Base-by-base conservation (phyloP, 2,888 invertebrate genomes). In the Metacarcinus magister region DNA sequence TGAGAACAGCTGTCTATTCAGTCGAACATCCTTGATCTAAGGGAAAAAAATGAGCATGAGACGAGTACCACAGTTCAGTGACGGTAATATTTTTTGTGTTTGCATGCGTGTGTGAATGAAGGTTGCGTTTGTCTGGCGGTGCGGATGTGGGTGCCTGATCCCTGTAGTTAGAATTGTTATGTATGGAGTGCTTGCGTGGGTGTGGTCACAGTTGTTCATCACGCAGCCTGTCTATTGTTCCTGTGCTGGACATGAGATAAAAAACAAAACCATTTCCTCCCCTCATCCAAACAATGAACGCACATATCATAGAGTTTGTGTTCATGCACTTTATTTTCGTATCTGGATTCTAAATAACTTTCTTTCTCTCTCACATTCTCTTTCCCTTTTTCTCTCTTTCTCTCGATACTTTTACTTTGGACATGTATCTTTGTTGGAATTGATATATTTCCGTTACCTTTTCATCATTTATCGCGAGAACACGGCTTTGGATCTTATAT, bases 371-470 rank as follows among this genome's bases (percentile, higher is more conserved):
- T 87, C 87, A 32, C 82, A 32, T 28, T 54, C 54, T 93, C 54
- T 93, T 54, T 48, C 32, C 54, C 60, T 67, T 67, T 93, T 67
- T 93, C 93, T 93, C 67, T 93, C 93, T 93, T 67, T 93, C 93
- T 93, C 75, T 75, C 44, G 2, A 87, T 87, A 13, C 39, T 2
- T 39, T 39, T 87, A 39, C 13, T 87, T 87, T 54, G 16, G 8
- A 54, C n/a, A 75, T 75, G 8, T 54, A 54, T 54, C n/a, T 2
- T 39, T 87, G 16, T 39, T 19, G 23, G 2, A 39, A 39, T 39
- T 39, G 32, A 87, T 87, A 39, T 87, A 87, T 39, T 87, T 87
- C 32, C 44, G 43, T 75, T 46, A 44, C 82, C 44, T n/a, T 93
- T n/a, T 43, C 28, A 23, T 0, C 43, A 32, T 39, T 39, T 16